Evolutionary conservation across 1,140 invertebrate species (phyloP).

Genomic region (Lamellibrachia luymesi): DNA sequence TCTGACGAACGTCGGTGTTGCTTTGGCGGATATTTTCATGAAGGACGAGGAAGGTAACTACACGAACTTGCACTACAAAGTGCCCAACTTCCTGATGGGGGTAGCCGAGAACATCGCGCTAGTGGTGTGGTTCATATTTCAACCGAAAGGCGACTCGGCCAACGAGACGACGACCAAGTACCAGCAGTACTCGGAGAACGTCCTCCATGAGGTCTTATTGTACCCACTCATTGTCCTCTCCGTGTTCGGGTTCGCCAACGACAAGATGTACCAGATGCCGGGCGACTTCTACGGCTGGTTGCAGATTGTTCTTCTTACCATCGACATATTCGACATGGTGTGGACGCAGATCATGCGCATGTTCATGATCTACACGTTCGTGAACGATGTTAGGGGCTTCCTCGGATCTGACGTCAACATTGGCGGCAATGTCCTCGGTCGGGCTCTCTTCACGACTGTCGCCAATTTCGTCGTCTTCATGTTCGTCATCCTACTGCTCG

Average conservation of each 20-base stretch:
- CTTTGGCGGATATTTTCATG: constrained; percentile 11
- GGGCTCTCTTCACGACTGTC: background rate
- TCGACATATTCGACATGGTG: constrained; percentile 10
- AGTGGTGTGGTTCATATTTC: background rate
- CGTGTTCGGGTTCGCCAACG: constrained; percentile 8
- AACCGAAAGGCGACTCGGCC: background rate
- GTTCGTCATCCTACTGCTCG: background rate
- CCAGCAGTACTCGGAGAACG: constrained; percentile 16
- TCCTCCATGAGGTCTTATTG: constrained; percentile 11
- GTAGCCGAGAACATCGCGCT: constrained; percentile 7
- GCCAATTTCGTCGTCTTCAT: background rate
- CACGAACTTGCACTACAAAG: constrained; percentile 9
- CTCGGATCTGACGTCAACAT: background rate
- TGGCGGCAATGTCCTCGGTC: background rate
- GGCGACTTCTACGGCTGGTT: background rate
- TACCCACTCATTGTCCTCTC: constrained; percentile 4
- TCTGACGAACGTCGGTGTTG: constrained; percentile 7
- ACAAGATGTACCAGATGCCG: constrained; percentile 13
- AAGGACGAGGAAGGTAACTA: background rate
- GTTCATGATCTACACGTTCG: constrained; percentile 6
- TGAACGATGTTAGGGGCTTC: background rate
- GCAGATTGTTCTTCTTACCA: background rate
- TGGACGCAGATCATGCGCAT: constrained; percentile 13
- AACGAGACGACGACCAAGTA: background rate
- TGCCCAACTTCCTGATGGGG: background rate